Evolutionary conservation across 2,888 invertebrate species (phyloP).

Genomic region (Hermaeophaga mercurialis): DNA sequence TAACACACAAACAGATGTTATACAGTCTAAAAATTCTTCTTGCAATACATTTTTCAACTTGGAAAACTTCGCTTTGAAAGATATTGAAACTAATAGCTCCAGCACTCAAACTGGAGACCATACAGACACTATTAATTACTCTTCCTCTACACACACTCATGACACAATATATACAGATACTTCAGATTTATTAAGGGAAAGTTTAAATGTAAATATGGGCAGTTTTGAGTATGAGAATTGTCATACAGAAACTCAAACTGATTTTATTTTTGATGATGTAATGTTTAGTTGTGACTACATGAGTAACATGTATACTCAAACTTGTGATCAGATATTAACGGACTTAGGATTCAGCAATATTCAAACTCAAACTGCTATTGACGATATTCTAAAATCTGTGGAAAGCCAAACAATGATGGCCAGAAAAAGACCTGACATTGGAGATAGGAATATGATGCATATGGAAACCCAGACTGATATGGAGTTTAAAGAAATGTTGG

Average conservation of each 20-base stretch:
- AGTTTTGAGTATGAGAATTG: constrained; percentile 57
- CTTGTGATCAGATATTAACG: constrained; percentile 59
- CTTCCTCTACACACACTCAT: constrained; percentile 43
- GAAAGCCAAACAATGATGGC: constrained; percentile 64
- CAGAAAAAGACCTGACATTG: constrained; percentile 38
- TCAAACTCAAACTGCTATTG: constrained; percentile 67
- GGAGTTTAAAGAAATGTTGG: constrained; percentile 53
- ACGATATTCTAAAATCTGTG: constrained; percentile 63
- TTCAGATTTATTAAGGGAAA: constrained; percentile 44
- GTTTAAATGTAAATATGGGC: constrained; percentile 39
- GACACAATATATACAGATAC: constrained; percentile 48
- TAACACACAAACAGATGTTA: constrained; percentile 40
- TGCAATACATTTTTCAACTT: constrained; percentile 52
- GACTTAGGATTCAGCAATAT: constrained; percentile 66
- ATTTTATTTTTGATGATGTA: constrained; percentile 54
- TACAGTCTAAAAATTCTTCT: constrained; percentile 46
- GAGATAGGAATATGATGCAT: constrained; percentile 55
- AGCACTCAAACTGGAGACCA: constrained; percentile 51
- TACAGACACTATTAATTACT: constrained; percentile 29
- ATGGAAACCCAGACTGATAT: constrained; percentile 63
- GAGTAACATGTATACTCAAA: constrained; percentile 55
- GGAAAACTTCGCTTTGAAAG: constrained; percentile 44
- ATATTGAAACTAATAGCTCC: constrained; percentile 45
- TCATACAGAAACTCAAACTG: constrained; percentile 68
- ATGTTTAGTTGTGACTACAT: constrained; percentile 52